Evolutionary conservation across 2,113 vertebrate genomes (phyloP), one percentile per base, ranked within the genome.

Genomic region (Burhinus bistriatus): DNA sequence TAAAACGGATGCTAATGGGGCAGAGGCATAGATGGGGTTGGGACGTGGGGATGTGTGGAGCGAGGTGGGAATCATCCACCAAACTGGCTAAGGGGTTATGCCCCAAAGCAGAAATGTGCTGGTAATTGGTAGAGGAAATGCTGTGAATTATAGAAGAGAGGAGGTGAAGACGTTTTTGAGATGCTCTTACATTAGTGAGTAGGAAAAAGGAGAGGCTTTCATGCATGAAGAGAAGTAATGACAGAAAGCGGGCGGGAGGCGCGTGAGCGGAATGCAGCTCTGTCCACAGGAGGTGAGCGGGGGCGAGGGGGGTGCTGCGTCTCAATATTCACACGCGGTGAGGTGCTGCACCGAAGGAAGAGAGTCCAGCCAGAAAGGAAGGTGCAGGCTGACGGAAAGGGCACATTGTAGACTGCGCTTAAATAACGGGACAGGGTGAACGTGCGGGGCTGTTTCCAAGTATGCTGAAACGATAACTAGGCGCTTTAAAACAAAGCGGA

Each of bases 191-290:
- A 12, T 75, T 62, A 72, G 55, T 75, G 70, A 81, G 85, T 27
- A 86, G 80, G 86, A 59, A 87, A 77, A 93, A 78, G 59, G 61
- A 81, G 85, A 95, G n/a, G 69, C 76, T 93, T 85, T 94, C 85
- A 52, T 78, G 92, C 88, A 42, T 87, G 90, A 94, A 89, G 76
- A 82, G 83, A 70, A 89, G 85, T 80, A 73, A 93, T 89, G 92
- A 70, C 85, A 86, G 79, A 45, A 69, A 38, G 79, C 2, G 7
- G 42, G 87, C 26, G 68, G 66, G 92, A 83, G 83, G 23, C 26
- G 38, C 8, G 23, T 95, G 95, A 44, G 76, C 47, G 86, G 92
- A 92, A 95, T 92, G 83, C 55, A 34, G 92, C 88, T 70, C 83
- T 45, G 90, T 34, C 83, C 6, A 1, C 45, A 8, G 83, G 55